Base-by-base conservation (phyloP, 2,113 vertebrate species). In the Piprites chloris region DNA sequence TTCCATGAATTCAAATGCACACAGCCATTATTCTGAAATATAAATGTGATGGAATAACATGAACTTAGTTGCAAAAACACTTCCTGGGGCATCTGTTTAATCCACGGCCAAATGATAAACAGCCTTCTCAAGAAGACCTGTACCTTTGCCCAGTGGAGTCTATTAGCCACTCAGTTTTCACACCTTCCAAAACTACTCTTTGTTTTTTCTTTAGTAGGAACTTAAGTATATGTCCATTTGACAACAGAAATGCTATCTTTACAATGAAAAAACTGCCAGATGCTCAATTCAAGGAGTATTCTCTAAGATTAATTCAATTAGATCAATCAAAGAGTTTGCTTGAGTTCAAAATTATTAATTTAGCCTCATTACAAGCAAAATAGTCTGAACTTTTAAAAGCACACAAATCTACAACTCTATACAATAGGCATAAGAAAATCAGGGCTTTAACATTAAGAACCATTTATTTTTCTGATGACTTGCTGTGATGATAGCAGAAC, bases 91-190 rank as follows among this genome's bases (percentile, higher is more conserved):
- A 95, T 77, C 42, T 85, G 44, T 95, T 97, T 97, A 87, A 97
- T 97, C 96, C 67, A 79, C 33, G 87, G 93, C 94, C 95, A 97
- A 93, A 88, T 24, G 56, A 91, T 81, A 96, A 96, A 97, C 93
- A 96, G 20, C 42, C 41, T 39, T 76, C 85, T 91, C 67, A 68
- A 67, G 56, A 93, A 93, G 85, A 91, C 22, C 41, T 90, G 35
- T 93, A 61, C 73, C 65, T 85, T 59, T 81, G 77, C 88, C 59
- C 90, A 80, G 58, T 80, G 63, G 37, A 95, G 73, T 92, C 42
- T 72, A 90, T 90, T 73, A 90, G 22, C 37, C 41, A 39, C 47
- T 74, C 56, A 50, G 61, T 53, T 95, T 96, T 83, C 58, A 83
- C 69, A 84, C 77, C 65, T 92, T 94, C 59, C 28, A 65, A 80